Conservation (phyloP, 2,888 invertebrate genomes). For the Clostera curtula region DNA sequence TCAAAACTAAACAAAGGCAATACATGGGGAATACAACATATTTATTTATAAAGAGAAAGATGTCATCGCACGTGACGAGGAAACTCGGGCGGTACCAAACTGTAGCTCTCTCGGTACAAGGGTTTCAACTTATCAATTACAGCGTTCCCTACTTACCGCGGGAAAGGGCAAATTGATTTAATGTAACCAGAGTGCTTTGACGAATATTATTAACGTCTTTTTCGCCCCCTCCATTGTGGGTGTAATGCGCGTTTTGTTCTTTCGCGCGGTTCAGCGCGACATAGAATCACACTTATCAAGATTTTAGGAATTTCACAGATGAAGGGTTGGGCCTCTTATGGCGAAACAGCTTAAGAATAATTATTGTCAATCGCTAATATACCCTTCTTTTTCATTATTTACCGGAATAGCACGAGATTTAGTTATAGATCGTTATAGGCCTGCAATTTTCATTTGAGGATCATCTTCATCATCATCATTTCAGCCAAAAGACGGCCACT, state of each 20-base stretch:
- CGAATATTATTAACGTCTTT: constrained; percentile 76
- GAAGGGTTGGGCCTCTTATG: constrained; percentile 29
- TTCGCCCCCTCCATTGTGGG: constrained; percentile 61
- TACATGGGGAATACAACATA: constrained; percentile 3
- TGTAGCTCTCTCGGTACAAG: constrained; percentile 67
- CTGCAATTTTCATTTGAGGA: no score
- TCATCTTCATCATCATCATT: no score
- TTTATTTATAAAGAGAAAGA: constrained; percentile 33
- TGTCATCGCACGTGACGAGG: constrained; percentile 34
- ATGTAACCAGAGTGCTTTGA: constrained; percentile 76
- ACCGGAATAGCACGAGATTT: no score
- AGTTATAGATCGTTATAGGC: no score
- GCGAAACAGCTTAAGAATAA: no score
- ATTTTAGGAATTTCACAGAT: no score
- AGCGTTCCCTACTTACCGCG: constrained; percentile 75
- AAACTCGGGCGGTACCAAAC: constrained; percentile 51
- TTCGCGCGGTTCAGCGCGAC: constrained; percentile 62
- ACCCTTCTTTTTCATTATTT: no score
- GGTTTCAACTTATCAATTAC: constrained; percentile 76
- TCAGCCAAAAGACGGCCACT: no score
- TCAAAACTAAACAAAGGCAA: background rate
- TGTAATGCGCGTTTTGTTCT: constrained; percentile 69
- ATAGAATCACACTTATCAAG: constrained; percentile 66
- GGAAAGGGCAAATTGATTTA: constrained; percentile 75
- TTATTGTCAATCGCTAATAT: no score